Evolutionary conservation across 2,888 invertebrate species (phyloP), one percentile per base, ranked within the genome.

Genomic region (Phortica magna): DNA sequence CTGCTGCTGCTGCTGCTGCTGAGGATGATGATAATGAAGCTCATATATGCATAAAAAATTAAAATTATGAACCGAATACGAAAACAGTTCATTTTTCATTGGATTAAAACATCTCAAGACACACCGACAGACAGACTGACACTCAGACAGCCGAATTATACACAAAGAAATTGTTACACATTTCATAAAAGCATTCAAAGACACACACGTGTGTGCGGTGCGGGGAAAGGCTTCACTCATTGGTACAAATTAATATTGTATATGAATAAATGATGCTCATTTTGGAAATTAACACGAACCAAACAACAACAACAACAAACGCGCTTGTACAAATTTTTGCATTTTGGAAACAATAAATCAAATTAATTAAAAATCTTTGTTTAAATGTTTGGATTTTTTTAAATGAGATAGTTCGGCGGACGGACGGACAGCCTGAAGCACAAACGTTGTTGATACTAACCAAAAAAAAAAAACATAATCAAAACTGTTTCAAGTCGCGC

Each of bases 341-440:
- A 68, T 68, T 68, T 68, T 68, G 10, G 43, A 43, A 68, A 3
- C 39, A 68, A 68, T 68, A 68, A 68, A 68, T 68, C 68, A 68
- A 68, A 68, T 68, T 68, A 68, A 68, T 68, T 68, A 68, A 68
- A 68, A 43, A 61, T 48, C 68, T 68, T 68, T 68, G 68, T 68
- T 68, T 61, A 6, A 6, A 0, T 48, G 3, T 14, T 48, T 48
- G 2, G 43, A 7, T 61, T 61, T 61, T 61, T 2, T 19, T 48
- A 48, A 14, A 48, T 48, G 48, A 48, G 48, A 2, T 48, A 48
- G 48, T 48, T 48, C 0, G 1, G 10, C 48, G 5, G 14, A 12
- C 14, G 5, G 3, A 48, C 14, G 4, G 14, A 48, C 48, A 7
- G 48, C 10, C 31, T 9, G 48, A 48, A 48, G 48, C 48, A 14